phyloP scores from a whole-genome alignment of 2,888 invertebrate species.

The Aromia moschata region DNA sequence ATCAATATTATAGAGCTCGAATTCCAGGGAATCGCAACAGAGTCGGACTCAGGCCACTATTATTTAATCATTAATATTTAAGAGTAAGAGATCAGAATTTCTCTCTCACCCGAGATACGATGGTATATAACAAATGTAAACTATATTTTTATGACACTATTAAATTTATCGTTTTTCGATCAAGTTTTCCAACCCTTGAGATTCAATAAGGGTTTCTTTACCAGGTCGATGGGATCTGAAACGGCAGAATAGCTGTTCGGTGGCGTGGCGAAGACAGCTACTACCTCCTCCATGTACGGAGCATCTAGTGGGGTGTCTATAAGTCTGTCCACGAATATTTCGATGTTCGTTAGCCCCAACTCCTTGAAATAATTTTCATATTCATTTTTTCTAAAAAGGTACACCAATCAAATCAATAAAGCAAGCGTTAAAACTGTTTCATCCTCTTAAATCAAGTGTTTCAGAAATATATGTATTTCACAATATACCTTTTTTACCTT shows the following conservation, averaged over 20 bases:
- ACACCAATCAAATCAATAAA: neutral
- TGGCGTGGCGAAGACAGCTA: constrained; percentile 77
- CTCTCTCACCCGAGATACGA: no score
- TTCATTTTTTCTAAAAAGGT: constrained; percentile 66
- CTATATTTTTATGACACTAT: no score
- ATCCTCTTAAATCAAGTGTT: no score
- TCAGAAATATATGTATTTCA: neutral
- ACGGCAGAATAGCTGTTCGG: constrained; percentile 85
- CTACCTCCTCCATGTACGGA: constrained; percentile 68
- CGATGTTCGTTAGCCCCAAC: constrained; percentile 72
- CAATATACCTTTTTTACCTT: constrained; percentile 48
- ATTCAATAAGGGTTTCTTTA: no score
- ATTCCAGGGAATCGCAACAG: no score
- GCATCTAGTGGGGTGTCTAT: constrained; percentile 65
- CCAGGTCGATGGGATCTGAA: constrained; percentile 81
- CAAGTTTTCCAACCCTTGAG: no score
- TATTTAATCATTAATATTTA: no score
- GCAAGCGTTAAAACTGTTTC: neutral
- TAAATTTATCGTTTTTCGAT: no score
- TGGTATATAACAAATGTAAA: no score
- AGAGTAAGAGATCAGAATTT: no score
- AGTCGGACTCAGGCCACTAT: no score
- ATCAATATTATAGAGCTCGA: no score
- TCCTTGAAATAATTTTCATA: constrained; percentile 75
- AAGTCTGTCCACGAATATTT: constrained; percentile 64